These are phyloP conservation scores for Heliconius charithonia DNA, from an alignment of 2,888 invertebrate genomes.

Conservation along the genomic window DNA sequence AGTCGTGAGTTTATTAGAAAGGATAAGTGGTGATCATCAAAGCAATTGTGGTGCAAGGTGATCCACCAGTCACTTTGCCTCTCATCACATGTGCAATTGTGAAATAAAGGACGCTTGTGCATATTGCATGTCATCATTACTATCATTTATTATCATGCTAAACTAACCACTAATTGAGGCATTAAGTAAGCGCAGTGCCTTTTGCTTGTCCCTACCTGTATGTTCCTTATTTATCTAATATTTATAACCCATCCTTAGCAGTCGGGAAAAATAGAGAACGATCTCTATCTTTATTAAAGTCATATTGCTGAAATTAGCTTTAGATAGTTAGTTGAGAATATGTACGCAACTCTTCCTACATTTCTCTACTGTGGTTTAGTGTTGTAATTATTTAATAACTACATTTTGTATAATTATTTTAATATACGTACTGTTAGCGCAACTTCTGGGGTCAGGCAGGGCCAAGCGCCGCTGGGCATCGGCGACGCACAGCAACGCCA, in stretches of 20 bases:
- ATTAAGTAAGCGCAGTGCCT: neutral
- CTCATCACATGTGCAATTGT: conserved; percentile 41
- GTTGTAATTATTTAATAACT: conserved; percentile 5
- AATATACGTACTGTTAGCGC: conserved; percentile 91
- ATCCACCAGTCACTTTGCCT: conserved; percentile 55
- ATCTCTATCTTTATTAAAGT: neutral
- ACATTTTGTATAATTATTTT: conserved; percentile 27
- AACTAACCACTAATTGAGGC: neutral
- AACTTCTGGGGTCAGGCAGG: conserved; percentile 94
- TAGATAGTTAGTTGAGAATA: neutral
- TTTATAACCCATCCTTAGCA: too few relatives aligned
- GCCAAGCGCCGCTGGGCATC: conserved; percentile 93
- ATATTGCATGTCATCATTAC: conserved; percentile 29
- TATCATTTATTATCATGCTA: conserved; percentile 4
- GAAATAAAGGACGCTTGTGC: conserved; percentile 45
- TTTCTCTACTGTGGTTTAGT: conserved; percentile 1
- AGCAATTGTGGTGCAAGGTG: conserved; percentile 62
- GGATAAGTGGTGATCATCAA: conserved; percentile 53
- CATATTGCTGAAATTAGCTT: neutral
- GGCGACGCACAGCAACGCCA: conserved; percentile 87
- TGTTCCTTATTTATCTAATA: too few relatives aligned
- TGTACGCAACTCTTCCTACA: neutral
- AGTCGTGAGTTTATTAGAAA: conserved; percentile 45
- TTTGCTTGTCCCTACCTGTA: neutral
- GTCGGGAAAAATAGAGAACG: too few relatives aligned